Conservation (phyloP, 1,140 invertebrate species). For the Drosophila bipectinata region DNA sequence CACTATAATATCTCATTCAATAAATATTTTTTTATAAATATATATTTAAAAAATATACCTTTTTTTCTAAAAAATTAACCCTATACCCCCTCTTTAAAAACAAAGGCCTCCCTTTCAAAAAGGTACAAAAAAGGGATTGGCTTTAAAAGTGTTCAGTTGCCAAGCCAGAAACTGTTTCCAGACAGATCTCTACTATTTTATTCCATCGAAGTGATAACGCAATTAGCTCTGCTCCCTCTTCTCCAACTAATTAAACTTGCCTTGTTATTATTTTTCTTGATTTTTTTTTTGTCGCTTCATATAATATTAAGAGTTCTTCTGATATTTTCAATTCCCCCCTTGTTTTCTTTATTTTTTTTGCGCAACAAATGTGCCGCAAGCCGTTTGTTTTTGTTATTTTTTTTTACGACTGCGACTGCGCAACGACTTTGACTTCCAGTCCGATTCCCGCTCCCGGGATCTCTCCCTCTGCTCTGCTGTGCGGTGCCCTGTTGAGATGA, state of each 20-base stretch:
- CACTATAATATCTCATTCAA: too few species aligned
- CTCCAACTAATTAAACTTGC: constrained; percentile 3
- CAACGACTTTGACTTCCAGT: constrained; percentile 47
- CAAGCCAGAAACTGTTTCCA: neutral
- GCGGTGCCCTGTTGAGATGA: constrained; percentile 11
- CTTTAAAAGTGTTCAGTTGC: neutral
- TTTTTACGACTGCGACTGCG: constrained; percentile 59
- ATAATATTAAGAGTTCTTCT: constrained; percentile 15
- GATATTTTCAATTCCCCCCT: constrained; percentile 11
- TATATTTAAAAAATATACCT: too few species aligned
- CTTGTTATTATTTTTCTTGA: constrained; percentile 46
- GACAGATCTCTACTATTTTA: neutral
- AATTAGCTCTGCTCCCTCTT: constrained; percentile 6
- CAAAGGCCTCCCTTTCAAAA: neutral
- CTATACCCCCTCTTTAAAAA: neutral
- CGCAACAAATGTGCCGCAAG: constrained; percentile 64
- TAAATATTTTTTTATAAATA: too few species aligned
- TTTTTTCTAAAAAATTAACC: too few species aligned
- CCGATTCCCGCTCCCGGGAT: constrained; percentile 12
- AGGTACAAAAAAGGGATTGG: neutral
- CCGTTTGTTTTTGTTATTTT: constrained; percentile 48
- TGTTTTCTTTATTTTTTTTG: constrained; percentile 37
- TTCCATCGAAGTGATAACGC: neutral
- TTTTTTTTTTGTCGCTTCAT: constrained; percentile 13
- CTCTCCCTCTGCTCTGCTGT: neutral